Base-by-base conservation (phyloP, 2,888 invertebrate species). In the Drosophila macrospina region DNA sequence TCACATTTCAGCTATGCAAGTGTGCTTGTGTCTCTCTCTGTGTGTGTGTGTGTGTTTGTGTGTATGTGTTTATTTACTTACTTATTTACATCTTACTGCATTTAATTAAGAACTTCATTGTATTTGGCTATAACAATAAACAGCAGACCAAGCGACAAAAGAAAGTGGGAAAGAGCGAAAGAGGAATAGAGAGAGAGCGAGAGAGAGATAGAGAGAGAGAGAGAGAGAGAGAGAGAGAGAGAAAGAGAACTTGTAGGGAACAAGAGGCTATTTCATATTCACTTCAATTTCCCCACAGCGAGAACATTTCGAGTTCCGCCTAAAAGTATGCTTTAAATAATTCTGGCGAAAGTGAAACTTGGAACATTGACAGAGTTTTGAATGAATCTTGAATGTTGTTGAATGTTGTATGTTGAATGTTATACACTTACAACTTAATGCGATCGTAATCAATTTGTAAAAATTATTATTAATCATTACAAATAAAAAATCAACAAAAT, bases 41-140 rank as follows among this genome's bases (percentile, higher is more conserved):
- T n/a, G n/a, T n/a, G 13, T 15, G 26, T 37, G 10, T 44, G 41
- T 20, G 13, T 39, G 11, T 36, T 30, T 52, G 13, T 15, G 26
- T 37, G 10, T 44, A 36, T 20, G 13, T 39, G 11, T 36, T 30
- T 52, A 8, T 48, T 70, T 56, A 48, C 54, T 66, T 54, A 68
- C 59, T 60, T 56, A 63, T 64, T 60, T 73, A 57, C 69, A 73
- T 60, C 66, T 79, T 68, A 64, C 56, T 78, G 80, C 75, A 69
- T 85, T 82, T 75, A 87, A 85, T 82, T 85, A 82, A 81, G 82
- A 78, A 56, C 64, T 66, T 70, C 78, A 74, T 80, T 83, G 80
- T 55, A 51, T 65, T 50, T 51, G 54, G 36, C 52, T 52, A 34
- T 30, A 50, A 57, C 48, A 78, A 78, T 69, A 78, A 61, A 60